Percentiles rank a stretch among this genome's conserved stretches.
Evolutionary conservation across 1,140 invertebrate species (phyloP).

Genomic region (Lucilia cuprina): DNA sequence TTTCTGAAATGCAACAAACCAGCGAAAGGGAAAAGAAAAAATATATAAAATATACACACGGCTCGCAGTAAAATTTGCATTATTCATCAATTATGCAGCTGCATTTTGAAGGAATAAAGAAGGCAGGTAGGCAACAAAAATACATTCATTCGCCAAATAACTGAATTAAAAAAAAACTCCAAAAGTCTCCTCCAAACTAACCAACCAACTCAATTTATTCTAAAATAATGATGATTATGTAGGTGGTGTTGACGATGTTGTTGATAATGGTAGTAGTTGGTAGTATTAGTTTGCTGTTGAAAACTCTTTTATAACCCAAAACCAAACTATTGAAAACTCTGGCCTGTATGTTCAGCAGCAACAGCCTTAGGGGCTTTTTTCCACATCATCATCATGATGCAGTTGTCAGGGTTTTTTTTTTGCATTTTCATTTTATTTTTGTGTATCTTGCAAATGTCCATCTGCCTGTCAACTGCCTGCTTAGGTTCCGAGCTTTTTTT

Average conservation of each 20-base stretch:
- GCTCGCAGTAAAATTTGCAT: neutral
- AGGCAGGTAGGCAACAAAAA: neutral
- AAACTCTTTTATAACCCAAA: neutral
- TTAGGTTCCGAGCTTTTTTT: neutral
- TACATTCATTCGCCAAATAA: neutral
- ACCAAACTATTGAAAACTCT: neutral
- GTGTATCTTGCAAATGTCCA: conserved; percentile 14
- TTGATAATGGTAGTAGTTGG: neutral
- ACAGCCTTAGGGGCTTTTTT: neutral
- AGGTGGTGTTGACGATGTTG: neutral
- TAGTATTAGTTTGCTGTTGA: neutral
- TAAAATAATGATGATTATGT: neutral
- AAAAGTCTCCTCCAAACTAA: neutral
- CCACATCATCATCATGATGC: neutral
- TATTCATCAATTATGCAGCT: conserved; percentile 17
- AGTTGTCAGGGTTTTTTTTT: neutral
- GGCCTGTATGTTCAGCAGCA: neutral
- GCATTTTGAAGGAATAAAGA: neutral
- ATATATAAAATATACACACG: no score
- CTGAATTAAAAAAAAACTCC: neutral
- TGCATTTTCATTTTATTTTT: neutral
- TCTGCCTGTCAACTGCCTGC: neutral
- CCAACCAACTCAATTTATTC: neutral
- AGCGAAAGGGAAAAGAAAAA: neutral
- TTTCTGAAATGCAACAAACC: neutral